A percentile compares a stretch with the other conserved stretches of the same genome.
These are phyloP conservation scores for Desoria tigrina DNA, from an alignment of 2,888 invertebrate species.

Conservation along the genomic window DNA sequence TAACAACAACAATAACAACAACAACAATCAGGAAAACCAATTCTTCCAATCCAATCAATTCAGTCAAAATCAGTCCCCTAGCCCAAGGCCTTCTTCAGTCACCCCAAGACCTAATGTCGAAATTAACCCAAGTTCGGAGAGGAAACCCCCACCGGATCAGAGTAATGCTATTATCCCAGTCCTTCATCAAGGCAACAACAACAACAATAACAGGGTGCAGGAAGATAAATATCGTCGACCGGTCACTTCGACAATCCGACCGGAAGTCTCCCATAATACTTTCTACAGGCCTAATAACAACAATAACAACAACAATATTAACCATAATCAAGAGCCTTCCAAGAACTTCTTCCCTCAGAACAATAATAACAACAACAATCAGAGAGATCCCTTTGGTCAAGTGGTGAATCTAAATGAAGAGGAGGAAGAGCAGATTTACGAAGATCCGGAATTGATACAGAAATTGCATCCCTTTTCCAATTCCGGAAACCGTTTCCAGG, in stretches of 20 bases:
- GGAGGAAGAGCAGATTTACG: constrained; percentile 24
- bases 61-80: constrained; percentile 17
- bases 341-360: constrained; percentile 14
- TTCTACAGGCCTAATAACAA: not conserved
- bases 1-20: constrained; percentile 13
- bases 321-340: constrained; percentile 11
- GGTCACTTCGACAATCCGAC: not conserved
- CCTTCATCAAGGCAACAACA: constrained; percentile 1
- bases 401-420: constrained; percentile 35
- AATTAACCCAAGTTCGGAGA: constrained; percentile 50
- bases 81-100: constrained; percentile 13
- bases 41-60: constrained; percentile 24
- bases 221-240: constrained; percentile 27
- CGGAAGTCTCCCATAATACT: constrained; percentile 8
- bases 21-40: constrained; percentile 19
- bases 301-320: constrained; percentile 24
- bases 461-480: constrained; percentile 31
- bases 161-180: constrained; percentile 49
- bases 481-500: constrained; percentile 17
- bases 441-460: constrained; percentile 30
- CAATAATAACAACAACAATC: not conserved
- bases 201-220: constrained; percentile 1
- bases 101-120: constrained; percentile 48
- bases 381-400: constrained; percentile 26
- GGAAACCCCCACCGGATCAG: constrained; percentile 53